Conservation (phyloP, 1,140 invertebrate species). For the Catajapyx aquilonaris region DNA sequence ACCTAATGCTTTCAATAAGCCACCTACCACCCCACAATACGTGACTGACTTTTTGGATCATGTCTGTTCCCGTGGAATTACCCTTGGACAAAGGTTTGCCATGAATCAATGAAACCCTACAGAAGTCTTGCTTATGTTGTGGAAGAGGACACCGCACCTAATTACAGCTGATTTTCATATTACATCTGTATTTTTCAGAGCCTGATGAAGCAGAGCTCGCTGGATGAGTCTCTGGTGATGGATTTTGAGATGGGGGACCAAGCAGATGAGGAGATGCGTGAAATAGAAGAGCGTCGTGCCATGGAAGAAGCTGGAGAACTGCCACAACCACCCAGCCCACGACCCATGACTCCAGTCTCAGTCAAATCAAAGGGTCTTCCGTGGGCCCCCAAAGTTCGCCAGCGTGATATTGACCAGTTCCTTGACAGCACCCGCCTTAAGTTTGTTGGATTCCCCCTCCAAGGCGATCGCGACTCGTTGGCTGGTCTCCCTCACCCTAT, state of each 20-base stretch:
- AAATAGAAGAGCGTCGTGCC: slow-evolving; percentile 24
- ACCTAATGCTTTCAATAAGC: no score
- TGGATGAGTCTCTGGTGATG: slow-evolving; percentile 64
- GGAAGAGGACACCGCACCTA: neutral
- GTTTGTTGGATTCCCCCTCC: slow-evolving; percentile 81
- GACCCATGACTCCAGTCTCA: slow-evolving; percentile 25
- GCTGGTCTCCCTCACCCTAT: slow-evolving; percentile 86
- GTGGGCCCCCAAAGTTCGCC: slow-evolving; percentile 90
- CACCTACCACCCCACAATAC: no score
- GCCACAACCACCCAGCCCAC: slow-evolving; percentile 25
- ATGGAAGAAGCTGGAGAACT: slow-evolving; percentile 19
- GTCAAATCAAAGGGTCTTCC: slow-evolving; percentile 36
- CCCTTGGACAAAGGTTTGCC: no score
- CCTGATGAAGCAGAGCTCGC: slow-evolving; percentile 80
- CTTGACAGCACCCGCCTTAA: slow-evolving; percentile 77
- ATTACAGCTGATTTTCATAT: no score
- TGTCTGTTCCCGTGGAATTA: no score
- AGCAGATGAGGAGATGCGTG: slow-evolving; percentile 18
- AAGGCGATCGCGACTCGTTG: slow-evolving; percentile 63
- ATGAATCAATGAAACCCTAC: no score
- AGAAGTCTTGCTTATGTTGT: neutral
- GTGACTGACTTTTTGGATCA: no score
- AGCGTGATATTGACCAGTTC: slow-evolving; percentile 80
- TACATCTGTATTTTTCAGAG: slow-evolving; percentile 37
- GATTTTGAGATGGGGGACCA: slow-evolving; percentile 27